Base-by-base conservation (phyloP, 2,113 vertebrate species). In the Crotalus viridis region DNA sequence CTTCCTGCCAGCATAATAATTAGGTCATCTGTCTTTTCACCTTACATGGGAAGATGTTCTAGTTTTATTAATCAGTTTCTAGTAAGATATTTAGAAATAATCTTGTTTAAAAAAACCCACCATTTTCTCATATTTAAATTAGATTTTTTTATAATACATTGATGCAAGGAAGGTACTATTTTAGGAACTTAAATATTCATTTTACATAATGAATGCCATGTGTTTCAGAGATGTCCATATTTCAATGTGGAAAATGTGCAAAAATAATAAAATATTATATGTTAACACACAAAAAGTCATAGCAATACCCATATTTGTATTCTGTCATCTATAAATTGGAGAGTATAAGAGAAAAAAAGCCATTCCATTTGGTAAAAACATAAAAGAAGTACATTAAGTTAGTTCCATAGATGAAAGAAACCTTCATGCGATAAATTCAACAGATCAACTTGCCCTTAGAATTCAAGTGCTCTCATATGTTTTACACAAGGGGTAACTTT, bases 1-100 rank as follows among this genome's bases (percentile, higher is more conserved):
- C 21, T 93, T 93, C 88, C 61, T 89, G 52, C n/a, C 92, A 52
- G 55, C 51, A 89, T 39, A 93, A 93, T 74, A 90, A 93, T 90
- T 39, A 12, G 46, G 89, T 91, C 69, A 93, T 93, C 56, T 56
- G 55, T 91, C 87, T 91, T 89, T 86, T 89, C 87, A 87, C 87
- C 26, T 87, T 87, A 74, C 69, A 74, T 39, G 91, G 86, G 55
- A 12, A 46, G 12, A 93, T n/a, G 85, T 88, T n/a, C 56, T 89
- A 12, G 24, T 7, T 93, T 93, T 56, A 92, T 90, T 8, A 74
- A 2, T 81, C 46, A 92, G 43, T 91, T 95, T 92, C 8, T 85
- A 3, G 39, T 5, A n/a, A 1, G 3, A 87, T 10, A 22, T 69
- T 94, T 94, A 90, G 88, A 61, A 93, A 89, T 89, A 85, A 92